These are phyloP conservation scores for Fopius arisanus DNA, from an alignment of 1,140 invertebrate genomes.

Conservation along the genomic window DNA sequence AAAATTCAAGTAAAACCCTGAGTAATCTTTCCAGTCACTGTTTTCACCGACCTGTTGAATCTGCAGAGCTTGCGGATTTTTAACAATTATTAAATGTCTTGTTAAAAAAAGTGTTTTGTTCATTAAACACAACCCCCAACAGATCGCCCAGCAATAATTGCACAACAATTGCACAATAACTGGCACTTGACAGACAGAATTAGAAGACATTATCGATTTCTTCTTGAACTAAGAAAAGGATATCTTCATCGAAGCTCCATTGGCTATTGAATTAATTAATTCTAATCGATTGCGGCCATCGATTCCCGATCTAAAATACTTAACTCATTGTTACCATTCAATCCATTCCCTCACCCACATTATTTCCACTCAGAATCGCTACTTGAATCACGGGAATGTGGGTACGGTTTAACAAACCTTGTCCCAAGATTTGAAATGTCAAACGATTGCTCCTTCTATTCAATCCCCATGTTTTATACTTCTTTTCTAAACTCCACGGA, in stretches of 20 bases:
- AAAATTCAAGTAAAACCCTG: background rate
- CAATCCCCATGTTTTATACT: constrained; percentile 6
- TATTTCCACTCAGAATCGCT: constrained; percentile 34
- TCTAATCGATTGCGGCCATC: constrained; percentile 1
- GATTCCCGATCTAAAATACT: background rate
- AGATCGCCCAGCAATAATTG: too few relatives aligned
- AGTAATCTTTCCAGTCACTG: constrained; percentile 50
- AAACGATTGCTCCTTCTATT: constrained; percentile 32
- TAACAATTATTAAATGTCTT: constrained; percentile 61
- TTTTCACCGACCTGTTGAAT: constrained; percentile 58
- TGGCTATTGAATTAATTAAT: background rate
- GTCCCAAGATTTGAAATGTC: constrained; percentile 46
- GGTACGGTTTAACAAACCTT: constrained; percentile 45
- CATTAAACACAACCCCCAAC: too few relatives aligned
- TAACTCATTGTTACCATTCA: constrained; percentile 24
- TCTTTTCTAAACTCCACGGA: constrained; percentile 39
- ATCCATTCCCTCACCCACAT: constrained; percentile 13
- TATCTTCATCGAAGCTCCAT: background rate
- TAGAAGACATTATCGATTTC: too few relatives aligned
- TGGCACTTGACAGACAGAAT: too few relatives aligned
- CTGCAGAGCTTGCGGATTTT: constrained; percentile 60
- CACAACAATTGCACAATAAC: too few relatives aligned
- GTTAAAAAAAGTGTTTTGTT: constrained; percentile 49
- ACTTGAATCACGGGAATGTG: constrained; percentile 49
- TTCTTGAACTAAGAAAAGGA: too few relatives aligned